Base-by-base conservation (phyloP, 2,113 vertebrate genomes). In the Semicossyphus pulcher region DNA sequence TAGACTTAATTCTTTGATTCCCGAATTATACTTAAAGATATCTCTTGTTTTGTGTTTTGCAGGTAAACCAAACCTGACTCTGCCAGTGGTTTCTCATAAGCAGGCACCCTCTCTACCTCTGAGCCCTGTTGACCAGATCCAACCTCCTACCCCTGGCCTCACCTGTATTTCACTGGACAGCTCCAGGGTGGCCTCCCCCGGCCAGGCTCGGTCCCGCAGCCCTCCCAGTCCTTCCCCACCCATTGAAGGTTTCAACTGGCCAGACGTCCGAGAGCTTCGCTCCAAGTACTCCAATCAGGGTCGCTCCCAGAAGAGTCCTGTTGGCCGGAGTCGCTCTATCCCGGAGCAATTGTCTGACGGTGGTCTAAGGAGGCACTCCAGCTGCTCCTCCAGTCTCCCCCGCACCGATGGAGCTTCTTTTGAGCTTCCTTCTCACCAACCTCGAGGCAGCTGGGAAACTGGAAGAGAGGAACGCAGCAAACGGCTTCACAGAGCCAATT, bases 261-360 rank as follows among this genome's bases (percentile, higher is more conserved):
- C 97, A 0, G 95, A 99, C 0, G 96, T 97, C 23, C 92, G 83
- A 4, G 91, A 96, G 54, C 95, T 98, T 3, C 79, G 95, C 48
- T 96, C 95, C 52, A 95, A 89, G 62, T 96, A 97, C 28, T 59
- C 89, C 0, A 83, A 39, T 32, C 34, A 21, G 0, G 4, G 44
- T 2, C n/a, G 28, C 15, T 20, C 53, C 8, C 58, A 59, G 36
- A 83, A 44, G 29, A 20, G 5, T 10, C 6, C 45, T 0, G 47
- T 77, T 0, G 52, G 61, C 74, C 4, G 82, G 67, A 67, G 84
- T 66, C 1, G 7, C 20, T 95, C 95, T 0, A 85, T 84, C 0
- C 92, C 94, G 0, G 95, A 96, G 18, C 91, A 79, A 42, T 89
- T 93, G 86, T 51, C 78, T 25, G 90, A 89, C 0, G 18, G 36